phyloP scores from a whole-genome alignment of 2,113 vertebrate species.

The Elephantulus edwardii region DNA sequence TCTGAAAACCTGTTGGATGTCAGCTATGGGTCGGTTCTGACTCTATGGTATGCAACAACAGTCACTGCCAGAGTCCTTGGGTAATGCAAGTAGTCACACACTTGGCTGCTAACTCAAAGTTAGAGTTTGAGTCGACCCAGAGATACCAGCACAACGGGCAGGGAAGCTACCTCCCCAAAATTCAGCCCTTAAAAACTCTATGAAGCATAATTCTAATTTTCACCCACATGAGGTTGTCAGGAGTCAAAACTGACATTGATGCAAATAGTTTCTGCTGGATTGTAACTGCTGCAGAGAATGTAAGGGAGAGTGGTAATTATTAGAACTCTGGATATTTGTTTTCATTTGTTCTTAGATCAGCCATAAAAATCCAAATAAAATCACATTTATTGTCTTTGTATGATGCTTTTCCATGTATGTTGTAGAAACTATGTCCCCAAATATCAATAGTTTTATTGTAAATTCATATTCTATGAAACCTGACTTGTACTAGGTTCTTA shows the following conservation, averaged over 20 bases:
- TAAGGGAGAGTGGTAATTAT: background rate
- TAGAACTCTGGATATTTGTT: constrained; percentile 12
- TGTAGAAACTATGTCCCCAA: background rate
- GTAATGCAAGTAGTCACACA: too few relatives aligned
- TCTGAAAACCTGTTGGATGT: background rate
- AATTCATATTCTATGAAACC: background rate
- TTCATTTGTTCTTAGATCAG: constrained; percentile 21
- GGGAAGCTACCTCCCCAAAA: background rate
- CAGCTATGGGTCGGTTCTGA: background rate
- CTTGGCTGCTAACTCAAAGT: background rate
- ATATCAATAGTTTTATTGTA: constrained; percentile 44
- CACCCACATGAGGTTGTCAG: background rate
- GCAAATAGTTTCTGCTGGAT: background rate
- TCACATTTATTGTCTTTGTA: constrained; percentile 9
- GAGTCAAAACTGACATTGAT: background rate
- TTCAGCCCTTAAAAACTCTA: background rate
- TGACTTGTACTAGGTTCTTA: background rate
- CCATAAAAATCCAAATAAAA: background rate
- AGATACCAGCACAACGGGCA: background rate
- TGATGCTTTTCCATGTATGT: background rate
- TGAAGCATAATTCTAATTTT: background rate
- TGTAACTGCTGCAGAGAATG: background rate
- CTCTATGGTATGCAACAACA: background rate
- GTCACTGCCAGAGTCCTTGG: background rate
- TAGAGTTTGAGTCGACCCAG: background rate